Evolutionary conservation across 2,113 vertebrate genomes (phyloP).

Genomic region (Poeciliopsis prolifica): DNA sequence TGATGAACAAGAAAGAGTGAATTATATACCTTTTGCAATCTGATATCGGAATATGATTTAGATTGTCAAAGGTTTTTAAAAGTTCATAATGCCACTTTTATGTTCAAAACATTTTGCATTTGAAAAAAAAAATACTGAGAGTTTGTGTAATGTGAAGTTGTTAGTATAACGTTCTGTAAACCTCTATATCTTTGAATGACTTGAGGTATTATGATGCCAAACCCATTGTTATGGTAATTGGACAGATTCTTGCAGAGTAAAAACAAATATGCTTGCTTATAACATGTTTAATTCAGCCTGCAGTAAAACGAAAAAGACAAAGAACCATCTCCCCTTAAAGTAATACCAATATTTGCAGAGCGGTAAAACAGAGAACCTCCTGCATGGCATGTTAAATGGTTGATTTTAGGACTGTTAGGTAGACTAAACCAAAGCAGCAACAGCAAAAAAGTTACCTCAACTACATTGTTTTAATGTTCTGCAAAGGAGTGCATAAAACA

Average conservation of each 20-base stretch:
- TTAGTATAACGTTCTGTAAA: conserved; percentile 55
- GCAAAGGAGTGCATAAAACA: conserved; percentile 18
- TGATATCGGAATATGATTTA: conserved; percentile 18
- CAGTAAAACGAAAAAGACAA: not conserved
- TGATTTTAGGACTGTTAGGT: conserved; percentile 44
- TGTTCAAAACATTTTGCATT: conserved; percentile 32
- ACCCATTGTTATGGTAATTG: conserved; percentile 47
- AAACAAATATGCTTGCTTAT: conserved; percentile 46
- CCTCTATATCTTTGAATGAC: conserved; percentile 61
- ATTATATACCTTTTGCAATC: conserved; percentile 1
- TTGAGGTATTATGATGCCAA: conserved; percentile 56
- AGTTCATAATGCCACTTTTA: conserved; percentile 21
- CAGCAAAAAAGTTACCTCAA: conserved; percentile 17
- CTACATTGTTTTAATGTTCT: conserved; percentile 18
- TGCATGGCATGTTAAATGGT: conserved; percentile 71
- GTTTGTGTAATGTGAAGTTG: conserved; percentile 31
- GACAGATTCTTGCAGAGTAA: conserved; percentile 47
- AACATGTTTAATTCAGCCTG: conserved; percentile 43
- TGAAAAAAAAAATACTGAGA: conserved; percentile 1
- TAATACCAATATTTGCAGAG: conserved; percentile 26
- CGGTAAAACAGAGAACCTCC: conserved; percentile 27
- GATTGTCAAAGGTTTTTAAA: conserved; percentile 3
- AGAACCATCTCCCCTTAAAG: conserved; percentile 13
- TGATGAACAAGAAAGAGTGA: not conserved
- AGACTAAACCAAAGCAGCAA: not conserved